A percentile compares a stretch with the other conserved stretches of the same genome.
These are phyloP conservation scores for Caenorhabditis parvicauda DNA, from an alignment of 2,888 invertebrate species.

Conservation along the genomic window DNA sequence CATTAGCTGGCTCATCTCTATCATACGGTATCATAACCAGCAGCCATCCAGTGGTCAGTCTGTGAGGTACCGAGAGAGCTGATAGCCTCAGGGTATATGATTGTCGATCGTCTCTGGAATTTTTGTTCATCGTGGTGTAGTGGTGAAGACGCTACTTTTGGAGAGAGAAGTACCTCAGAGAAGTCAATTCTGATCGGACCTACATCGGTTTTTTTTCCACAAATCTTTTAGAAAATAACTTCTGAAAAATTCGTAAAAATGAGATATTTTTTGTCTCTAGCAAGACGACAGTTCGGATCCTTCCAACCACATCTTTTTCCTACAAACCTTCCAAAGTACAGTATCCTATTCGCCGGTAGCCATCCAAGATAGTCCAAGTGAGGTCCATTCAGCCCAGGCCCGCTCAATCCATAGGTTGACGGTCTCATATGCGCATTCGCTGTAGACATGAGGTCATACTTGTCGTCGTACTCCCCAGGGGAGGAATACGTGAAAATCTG, in stretches of 20 bases:
- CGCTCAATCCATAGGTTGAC: conserved; percentile 51
- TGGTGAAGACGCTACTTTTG: too few species aligned
- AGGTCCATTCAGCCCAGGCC: conserved; percentile 58
- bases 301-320: background rate
- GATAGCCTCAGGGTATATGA: conserved; percentile 51
- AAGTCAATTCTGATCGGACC: too few species aligned
- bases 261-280: too few species aligned
- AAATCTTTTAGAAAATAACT: too few species aligned
- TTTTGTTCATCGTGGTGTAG: too few species aligned
- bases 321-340: conserved; percentile 51
- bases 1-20: conserved; percentile 53
- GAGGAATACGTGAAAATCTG: conserved; percentile 55
- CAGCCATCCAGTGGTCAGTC: conserved; percentile 44
- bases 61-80: conserved; percentile 51
- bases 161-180: too few species aligned
- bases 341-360: conserved; percentile 54
- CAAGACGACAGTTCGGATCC: too few species aligned
- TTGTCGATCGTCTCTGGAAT: conserved; percentile 44
- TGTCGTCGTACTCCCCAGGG: conserved; percentile 58
- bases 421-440: conserved; percentile 50
- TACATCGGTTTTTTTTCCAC: too few species aligned
- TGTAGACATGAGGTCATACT: conserved; percentile 61
- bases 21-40: conserved; percentile 55
- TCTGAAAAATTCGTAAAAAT: conserved; percentile 2
- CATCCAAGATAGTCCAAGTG: conserved; percentile 61